Percentiles rank a stretch among this genome's conserved stretches.
Conservation (phyloP, 53 echinoderm and acorn worm genomes). For the Holothuria scabra region DNA sequence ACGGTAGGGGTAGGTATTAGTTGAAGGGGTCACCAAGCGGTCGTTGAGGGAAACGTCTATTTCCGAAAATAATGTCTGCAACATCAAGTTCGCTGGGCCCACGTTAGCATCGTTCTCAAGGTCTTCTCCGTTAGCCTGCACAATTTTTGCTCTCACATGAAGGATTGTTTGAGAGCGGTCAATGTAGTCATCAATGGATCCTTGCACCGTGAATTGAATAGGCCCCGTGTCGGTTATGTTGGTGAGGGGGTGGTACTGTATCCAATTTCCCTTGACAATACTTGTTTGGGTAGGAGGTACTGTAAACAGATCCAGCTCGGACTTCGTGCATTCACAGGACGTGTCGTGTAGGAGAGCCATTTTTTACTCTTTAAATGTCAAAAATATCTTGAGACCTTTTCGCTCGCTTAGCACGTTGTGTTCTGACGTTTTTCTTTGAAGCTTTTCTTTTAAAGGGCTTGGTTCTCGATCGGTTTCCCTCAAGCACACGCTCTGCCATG, state of each 20-base stretch:
- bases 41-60: conserved; percentile 71
- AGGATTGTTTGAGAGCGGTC: conserved; percentile 59
- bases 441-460: no score
- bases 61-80: conserved; percentile 68
- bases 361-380: neutral
- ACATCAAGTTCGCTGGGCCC: conserved; percentile 62
- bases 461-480: no score
- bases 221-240: conserved; percentile 52
- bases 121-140: conserved; percentile 56
- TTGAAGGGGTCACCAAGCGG: conserved; percentile 60
- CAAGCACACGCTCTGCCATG: no score
- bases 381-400: no score
- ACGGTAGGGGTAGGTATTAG: conserved; percentile 64
- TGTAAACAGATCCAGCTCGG: conserved; percentile 68
- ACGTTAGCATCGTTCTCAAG: conserved; percentile 51
- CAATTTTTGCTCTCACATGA: conserved; percentile 54
- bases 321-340: conserved; percentile 47
- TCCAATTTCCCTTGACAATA: conserved; percentile 64
- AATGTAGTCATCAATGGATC: conserved; percentile 56
- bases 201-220: conserved; percentile 57
- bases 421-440: no score
- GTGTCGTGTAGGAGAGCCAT: conserved; percentile 20
- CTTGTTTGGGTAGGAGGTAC: conserved; percentile 72
- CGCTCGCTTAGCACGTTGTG: no score
- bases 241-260: conserved; percentile 69